Conservation (phyloP, 2,888 invertebrate genomes). For the Aspidiotus rigidus region DNA sequence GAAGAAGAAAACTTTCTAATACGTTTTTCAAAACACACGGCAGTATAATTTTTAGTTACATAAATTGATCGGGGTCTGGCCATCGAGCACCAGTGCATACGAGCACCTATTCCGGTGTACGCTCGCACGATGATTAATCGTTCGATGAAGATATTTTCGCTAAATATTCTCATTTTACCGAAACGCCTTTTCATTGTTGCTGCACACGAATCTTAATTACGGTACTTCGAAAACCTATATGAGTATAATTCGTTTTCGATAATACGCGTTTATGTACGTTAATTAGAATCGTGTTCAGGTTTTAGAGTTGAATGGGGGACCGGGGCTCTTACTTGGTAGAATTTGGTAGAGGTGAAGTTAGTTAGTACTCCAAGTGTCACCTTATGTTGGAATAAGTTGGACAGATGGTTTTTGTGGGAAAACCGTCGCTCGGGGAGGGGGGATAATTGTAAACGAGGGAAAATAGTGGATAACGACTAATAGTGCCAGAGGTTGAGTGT, state of each 20-base stretch:
- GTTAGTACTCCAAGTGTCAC: neutral
- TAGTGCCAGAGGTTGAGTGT: too few species aligned
- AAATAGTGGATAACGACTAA: too few species aligned
- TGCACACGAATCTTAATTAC: slow-evolving; percentile 10
- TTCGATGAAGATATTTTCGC: slow-evolving; percentile 11
- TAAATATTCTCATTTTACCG: slow-evolving; percentile 3
- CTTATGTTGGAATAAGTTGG: too few species aligned
- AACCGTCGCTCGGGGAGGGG: too few species aligned
- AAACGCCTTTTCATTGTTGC: slow-evolving; percentile 15
- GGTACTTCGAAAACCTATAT: neutral
- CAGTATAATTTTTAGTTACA: slow-evolving; percentile 10
- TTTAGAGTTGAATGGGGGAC: neutral
- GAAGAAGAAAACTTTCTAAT: slow-evolving; percentile 12
- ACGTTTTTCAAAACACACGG: slow-evolving; percentile 6
- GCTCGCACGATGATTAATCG: neutral
- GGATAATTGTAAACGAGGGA: too few species aligned
- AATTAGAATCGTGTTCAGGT: neutral
- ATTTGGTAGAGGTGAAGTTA: neutral
- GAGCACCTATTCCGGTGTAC: too few species aligned
- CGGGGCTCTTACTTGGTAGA: neutral
- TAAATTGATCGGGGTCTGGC: slow-evolving; percentile 7
- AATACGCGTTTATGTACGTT: neutral
- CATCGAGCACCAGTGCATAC: too few species aligned
- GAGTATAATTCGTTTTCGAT: neutral
- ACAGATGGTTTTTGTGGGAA: too few species aligned